A percentile compares a stretch with the other conserved stretches of the same genome.
Conservation (phyloP, 2,888 invertebrate genomes). For the Idaea dimidiata region DNA sequence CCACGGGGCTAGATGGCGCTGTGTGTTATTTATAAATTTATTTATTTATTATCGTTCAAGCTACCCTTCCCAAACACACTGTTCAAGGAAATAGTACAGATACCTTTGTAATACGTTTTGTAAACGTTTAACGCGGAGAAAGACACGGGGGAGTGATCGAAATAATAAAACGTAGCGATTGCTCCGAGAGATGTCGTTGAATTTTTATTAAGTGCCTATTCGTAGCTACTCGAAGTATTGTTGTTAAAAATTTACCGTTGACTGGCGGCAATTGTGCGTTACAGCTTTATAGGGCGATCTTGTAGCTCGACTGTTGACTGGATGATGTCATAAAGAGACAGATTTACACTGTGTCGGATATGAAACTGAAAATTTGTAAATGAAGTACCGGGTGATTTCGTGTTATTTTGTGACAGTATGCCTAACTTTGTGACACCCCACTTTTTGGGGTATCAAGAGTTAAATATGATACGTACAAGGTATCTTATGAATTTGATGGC, state of each 20-base stretch:
- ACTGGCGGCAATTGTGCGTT: slow-evolving; percentile 51
- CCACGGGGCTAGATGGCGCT: too few relatives aligned
- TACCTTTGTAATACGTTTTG: neutral
- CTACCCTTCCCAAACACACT: too few relatives aligned
- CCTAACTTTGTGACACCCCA: too few relatives aligned
- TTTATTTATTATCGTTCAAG: too few relatives aligned
- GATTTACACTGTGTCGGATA: slow-evolving; percentile 1
- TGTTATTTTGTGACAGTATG: too few relatives aligned
- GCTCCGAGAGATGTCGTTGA: slow-evolving; percentile 41
- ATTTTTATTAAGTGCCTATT: slow-evolving; percentile 59
- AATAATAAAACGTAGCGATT: slow-evolving; percentile 42
- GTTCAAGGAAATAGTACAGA: neutral
- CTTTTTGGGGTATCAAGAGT: too few relatives aligned
- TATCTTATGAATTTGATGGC: too few relatives aligned
- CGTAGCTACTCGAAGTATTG: slow-evolving; percentile 41
- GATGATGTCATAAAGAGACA: neutral
- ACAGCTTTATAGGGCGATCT: neutral
- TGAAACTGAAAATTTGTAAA: slow-evolving; percentile 9
- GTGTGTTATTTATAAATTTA: too few relatives aligned
- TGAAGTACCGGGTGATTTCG: too few relatives aligned
- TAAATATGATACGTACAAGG: too few relatives aligned
- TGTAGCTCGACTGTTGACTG: neutral
- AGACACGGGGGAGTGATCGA: slow-evolving; percentile 31
- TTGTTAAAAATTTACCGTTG: slow-evolving; percentile 55
- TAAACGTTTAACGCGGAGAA: neutral